phyloP scores from a whole-genome alignment of 1,140 invertebrate species.

The Drosophila ercepeae region DNA sequence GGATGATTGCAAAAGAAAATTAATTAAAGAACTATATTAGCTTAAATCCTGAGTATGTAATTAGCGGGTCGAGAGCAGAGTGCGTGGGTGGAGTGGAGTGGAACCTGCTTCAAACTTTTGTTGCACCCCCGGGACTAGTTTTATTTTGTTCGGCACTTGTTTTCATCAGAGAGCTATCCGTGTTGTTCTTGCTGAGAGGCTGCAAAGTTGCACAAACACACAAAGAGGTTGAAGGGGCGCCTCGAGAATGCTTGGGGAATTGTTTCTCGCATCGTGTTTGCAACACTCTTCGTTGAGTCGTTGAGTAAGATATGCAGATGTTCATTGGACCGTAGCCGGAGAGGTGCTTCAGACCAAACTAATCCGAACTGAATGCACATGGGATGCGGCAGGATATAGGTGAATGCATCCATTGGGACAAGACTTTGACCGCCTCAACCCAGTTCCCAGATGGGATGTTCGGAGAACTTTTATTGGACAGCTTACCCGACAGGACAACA shows the following conservation, averaged over 20 bases:
- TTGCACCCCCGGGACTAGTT: constrained; percentile 17
- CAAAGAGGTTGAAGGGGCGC: neutral
- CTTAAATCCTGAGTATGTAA: constrained; percentile 29
- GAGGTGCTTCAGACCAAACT: neutral
- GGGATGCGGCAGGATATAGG: neutral
- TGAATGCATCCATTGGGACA: neutral
- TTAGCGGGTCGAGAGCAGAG: constrained; percentile 11
- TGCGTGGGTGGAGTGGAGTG: neutral
- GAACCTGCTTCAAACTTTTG: constrained; percentile 23
- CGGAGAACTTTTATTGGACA: constrained; percentile 65
- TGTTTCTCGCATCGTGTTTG: constrained; percentile 14
- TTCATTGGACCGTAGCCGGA: neutral
- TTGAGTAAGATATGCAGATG: constrained; percentile 2
- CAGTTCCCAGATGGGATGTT: neutral
- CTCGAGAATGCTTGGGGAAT: constrained; percentile 18
- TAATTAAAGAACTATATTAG: constrained; percentile 33
- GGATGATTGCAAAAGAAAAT: constrained; percentile 22
- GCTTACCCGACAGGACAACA: constrained; percentile 44
- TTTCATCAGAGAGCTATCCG: constrained; percentile 25
- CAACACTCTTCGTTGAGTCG: constrained; percentile 14
- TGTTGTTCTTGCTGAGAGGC: constrained; percentile 40
- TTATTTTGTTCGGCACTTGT: constrained; percentile 28
- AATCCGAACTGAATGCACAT: neutral
- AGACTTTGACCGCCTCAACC: constrained; percentile 1
- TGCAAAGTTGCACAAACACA: constrained; percentile 30